phyloP scores from a whole-genome alignment of 2,888 invertebrate species.

The Orgyia antiqua region DNA sequence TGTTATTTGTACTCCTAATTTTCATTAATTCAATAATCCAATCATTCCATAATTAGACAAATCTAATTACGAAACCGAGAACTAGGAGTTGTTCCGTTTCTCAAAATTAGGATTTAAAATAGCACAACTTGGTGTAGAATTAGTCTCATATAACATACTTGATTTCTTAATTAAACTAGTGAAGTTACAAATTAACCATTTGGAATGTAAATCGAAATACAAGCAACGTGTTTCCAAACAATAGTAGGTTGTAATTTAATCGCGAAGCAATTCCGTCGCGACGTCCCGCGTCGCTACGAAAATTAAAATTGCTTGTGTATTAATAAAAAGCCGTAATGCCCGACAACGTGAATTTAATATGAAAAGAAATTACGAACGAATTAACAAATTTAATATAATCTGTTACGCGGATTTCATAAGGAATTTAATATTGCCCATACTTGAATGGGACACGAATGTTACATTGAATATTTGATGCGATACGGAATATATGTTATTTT shows the following conservation, averaged over 20 bases:
- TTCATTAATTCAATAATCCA: too few relatives aligned
- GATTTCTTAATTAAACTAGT: conserved; percentile 27
- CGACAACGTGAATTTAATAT: conserved; percentile 39
- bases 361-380: conserved; percentile 45
- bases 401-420: conserved; percentile 15
- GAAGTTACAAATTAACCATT: conserved; percentile 42
- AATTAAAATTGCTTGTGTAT: conserved; percentile 52
- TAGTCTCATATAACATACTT: too few relatives aligned
- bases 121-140: too few relatives aligned
- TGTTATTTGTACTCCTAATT: too few relatives aligned
- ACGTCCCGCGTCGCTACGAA: conserved; percentile 31
- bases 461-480: conserved; percentile 8
- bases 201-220: conserved; percentile 62
- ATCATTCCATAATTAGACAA: too few relatives aligned
- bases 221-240: conserved; percentile 45
- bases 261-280: conserved; percentile 63
- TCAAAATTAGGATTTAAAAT: too few relatives aligned
- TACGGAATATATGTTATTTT: not conserved
- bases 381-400: conserved; percentile 37
- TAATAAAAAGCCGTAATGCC: conserved; percentile 45
- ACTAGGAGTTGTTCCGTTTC: too few relatives aligned
- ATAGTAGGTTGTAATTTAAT: conserved; percentile 64
- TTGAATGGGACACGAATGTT: conserved; percentile 8
- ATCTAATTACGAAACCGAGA: too few relatives aligned
- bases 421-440: conserved; percentile 21